Evolutionary conservation across 1,140 invertebrate genomes (phyloP).

Genomic region (Charaxes varanes): DNA sequence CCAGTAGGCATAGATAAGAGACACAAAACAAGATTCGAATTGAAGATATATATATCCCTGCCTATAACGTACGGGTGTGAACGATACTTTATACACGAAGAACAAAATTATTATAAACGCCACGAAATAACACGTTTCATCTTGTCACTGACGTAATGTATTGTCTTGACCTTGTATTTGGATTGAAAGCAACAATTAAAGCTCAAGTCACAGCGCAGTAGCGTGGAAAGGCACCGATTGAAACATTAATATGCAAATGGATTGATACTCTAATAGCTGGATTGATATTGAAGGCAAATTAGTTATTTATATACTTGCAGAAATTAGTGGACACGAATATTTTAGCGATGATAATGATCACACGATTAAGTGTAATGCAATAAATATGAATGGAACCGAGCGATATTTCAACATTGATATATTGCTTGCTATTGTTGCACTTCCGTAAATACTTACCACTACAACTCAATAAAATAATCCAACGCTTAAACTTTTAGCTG

Average conservation of each 20-base stretch:
- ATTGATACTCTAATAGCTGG: conserved; percentile 23
- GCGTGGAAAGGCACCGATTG: conserved; percentile 23
- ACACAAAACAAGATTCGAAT: too few species aligned
- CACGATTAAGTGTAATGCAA: too few species aligned
- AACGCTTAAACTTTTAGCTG: too few species aligned
- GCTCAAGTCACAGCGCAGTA: conserved; percentile 22
- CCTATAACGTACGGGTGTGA: too few species aligned
- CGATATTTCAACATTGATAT: too few species aligned
- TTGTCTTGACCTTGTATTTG: conserved; percentile 18
- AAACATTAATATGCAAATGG: conserved; percentile 24
- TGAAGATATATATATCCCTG: too few species aligned
- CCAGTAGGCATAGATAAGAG: too few species aligned
- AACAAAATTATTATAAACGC: conserved; percentile 13
- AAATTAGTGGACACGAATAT: background rate
- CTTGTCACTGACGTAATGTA: conserved; percentile 18
- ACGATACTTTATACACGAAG: conserved; percentile 6
- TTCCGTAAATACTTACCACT: too few species aligned
- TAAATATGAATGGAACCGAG: too few species aligned
- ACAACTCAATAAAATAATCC: too few species aligned
- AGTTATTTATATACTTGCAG: conserved; percentile 9
- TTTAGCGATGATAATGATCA: too few species aligned
- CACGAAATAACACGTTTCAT: conserved; percentile 12
- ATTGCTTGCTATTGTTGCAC: too few species aligned
- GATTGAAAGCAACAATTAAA: conserved; percentile 22
- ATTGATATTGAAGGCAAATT: conserved; percentile 10